These are phyloP conservation scores for Pseudoatta argentina DNA, from an alignment of 1,140 invertebrate genomes.

Conservation along the genomic window DNA sequence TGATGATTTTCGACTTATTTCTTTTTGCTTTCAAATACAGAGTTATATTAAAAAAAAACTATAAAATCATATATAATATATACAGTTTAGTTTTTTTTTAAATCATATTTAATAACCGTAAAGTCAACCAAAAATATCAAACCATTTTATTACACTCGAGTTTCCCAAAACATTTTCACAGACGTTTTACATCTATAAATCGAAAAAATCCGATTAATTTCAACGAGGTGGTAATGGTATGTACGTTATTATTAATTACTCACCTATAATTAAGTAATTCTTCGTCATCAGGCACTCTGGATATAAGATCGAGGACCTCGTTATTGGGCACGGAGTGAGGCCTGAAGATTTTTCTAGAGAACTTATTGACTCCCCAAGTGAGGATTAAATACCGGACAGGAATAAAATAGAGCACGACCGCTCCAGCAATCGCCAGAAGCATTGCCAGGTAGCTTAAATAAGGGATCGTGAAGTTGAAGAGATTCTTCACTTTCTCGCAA, in stretches of 20 bases:
- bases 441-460: conserved; percentile 98
- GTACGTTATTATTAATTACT: conserved; percentile 9
- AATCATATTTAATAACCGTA: background rate
- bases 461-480: conserved; percentile 98
- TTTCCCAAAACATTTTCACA: conserved; percentile 17
- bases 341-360: conserved; percentile 96
- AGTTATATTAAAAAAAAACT: background rate
- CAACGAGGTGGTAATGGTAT: background rate
- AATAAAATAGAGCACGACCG: conserved; percentile 95
- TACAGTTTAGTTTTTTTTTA: background rate
- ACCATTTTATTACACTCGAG: conserved; percentile 50
- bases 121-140: background rate
- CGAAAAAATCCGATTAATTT: conserved; percentile 40
- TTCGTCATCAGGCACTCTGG: conserved; percentile 97
- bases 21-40: background rate
- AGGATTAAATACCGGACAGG: conserved; percentile 97
- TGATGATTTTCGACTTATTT: background rate
- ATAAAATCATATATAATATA: conserved; percentile 2
- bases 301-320: conserved; percentile 98
- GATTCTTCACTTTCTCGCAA: conserved; percentile 97
- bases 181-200: conserved; percentile 49
- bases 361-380: conserved; percentile 99
- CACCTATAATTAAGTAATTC: conserved; percentile 91
- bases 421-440: conserved; percentile 90
- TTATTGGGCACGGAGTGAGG: conserved; percentile 99